phyloP scores from a whole-genome alignment of 2,888 invertebrate species.

The Dyspetes luteomarginatus region DNA sequence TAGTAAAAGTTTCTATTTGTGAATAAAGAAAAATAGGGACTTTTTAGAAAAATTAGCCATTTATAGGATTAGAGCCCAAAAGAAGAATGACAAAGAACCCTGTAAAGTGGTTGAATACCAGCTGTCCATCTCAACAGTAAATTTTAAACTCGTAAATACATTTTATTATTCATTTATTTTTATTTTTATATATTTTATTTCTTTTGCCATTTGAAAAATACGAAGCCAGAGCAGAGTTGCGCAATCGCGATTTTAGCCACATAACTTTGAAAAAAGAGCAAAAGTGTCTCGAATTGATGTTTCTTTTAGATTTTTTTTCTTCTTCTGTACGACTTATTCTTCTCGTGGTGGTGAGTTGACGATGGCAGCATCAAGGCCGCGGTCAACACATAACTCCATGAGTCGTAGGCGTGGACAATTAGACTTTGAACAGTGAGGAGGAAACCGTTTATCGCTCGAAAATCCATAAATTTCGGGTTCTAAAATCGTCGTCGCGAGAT shows the following conservation, averaged over 20 bases:
- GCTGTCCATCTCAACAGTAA: neutral
- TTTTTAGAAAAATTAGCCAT: neutral
- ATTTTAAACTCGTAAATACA: conserved; percentile 18
- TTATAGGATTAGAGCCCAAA: neutral
- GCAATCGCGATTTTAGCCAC: conserved; percentile 34
- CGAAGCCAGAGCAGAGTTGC: conserved; percentile 8
- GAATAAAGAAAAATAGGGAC: neutral
- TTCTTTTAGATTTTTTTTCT: conserved; percentile 53
- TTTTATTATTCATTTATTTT: conserved; percentile 17
- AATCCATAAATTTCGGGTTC: conserved; percentile 76
- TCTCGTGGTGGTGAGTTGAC: conserved; percentile 18
- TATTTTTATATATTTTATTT: neutral
- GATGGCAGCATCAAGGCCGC: conserved; percentile 68
- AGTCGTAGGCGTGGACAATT: conserved; percentile 74
- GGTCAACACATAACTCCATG: conserved; percentile 70
- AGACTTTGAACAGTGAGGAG: conserved; percentile 66
- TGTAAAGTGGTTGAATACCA: neutral
- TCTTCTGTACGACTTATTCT: conserved; percentile 52
- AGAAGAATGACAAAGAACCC: neutral
- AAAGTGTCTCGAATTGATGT: conserved; percentile 44
- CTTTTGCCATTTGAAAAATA: neutral
- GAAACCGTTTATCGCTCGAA: conserved; percentile 66
- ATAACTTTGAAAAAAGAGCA: conserved; percentile 31
- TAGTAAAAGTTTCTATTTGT: too few relatives aligned
- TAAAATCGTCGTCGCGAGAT: conserved; percentile 75